A percentile compares a stretch with the other conserved stretches of the same genome.
These are phyloP conservation scores for Beroe forskalii DNA, from an alignment of 37 sponge, comb jelly and placozoan species.

Conservation along the genomic window DNA sequence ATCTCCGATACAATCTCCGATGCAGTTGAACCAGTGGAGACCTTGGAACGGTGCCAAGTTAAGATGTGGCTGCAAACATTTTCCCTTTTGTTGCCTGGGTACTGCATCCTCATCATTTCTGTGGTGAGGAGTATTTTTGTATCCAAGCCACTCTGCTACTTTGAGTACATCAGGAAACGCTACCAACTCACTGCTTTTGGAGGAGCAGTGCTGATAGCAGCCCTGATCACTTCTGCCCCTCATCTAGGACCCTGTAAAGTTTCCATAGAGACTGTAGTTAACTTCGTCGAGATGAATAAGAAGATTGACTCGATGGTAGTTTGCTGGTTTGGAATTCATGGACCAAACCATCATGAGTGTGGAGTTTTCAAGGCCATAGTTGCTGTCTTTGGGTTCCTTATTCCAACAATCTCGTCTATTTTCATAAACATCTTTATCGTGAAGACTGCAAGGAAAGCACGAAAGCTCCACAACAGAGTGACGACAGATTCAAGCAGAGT, in stretches of 20 bases:
- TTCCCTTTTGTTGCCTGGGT: background rate
- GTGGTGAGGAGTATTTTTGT: background rate
- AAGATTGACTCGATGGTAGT: background rate
- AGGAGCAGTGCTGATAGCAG: background rate
- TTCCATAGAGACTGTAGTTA: background rate
- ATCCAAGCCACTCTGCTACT: background rate
- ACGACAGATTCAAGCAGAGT: background rate
- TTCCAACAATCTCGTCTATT: background rate
- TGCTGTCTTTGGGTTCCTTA: background rate
- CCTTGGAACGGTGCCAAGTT: background rate
- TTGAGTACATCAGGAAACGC: background rate
- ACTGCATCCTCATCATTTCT: constrained; percentile 1
- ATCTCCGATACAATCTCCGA: background rate
- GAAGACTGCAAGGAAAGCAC: background rate
- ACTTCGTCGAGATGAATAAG: background rate
- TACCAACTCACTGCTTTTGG: background rate
- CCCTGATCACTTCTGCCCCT: background rate
- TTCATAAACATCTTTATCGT: background rate
- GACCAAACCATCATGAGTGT: background rate
- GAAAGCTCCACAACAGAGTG: background rate
- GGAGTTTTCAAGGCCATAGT: background rate
- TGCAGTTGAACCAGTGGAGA: background rate
- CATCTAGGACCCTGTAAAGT: background rate
- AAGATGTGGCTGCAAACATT: background rate
- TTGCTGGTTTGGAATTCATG: background rate